These are phyloP conservation scores for Noturus placidus DNA, from an alignment of 2,113 vertebrate genomes.

Conservation along the genomic window DNA sequence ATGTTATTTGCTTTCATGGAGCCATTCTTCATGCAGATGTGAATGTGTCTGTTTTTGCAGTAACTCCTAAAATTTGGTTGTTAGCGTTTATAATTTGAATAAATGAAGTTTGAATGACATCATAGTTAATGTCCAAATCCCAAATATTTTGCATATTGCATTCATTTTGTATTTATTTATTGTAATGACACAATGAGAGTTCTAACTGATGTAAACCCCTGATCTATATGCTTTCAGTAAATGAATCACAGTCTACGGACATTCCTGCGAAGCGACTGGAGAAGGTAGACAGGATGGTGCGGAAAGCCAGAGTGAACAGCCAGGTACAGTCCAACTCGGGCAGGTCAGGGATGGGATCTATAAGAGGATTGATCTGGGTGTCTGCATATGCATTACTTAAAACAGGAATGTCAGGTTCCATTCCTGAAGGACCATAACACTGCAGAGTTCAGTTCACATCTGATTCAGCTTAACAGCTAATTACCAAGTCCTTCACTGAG, in stretches of 20 bases:
- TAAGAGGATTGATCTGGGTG: conserved; percentile 16
- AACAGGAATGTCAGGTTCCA: background rate
- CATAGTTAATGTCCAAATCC: background rate
- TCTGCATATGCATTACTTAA: background rate
- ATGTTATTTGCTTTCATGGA: background rate
- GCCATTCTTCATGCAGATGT: background rate
- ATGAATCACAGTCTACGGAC: conserved; percentile 24
- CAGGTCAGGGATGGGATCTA: background rate
- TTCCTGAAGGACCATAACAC: background rate
- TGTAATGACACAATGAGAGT: background rate
- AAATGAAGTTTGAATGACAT: background rate
- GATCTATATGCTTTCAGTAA: conserved; percentile 37
- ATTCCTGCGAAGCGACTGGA: background rate
- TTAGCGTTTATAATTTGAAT: conserved; percentile 5
- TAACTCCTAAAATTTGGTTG: background rate
- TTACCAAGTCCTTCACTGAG: background rate
- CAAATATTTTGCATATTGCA: background rate
- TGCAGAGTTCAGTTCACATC: conserved; percentile 2
- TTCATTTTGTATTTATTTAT: background rate
- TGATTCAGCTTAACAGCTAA: background rate
- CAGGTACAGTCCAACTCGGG: conserved; percentile 31
- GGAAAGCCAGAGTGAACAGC: conserved; percentile 12
- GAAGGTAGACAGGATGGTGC: conserved; percentile 21
- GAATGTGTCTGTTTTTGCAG: background rate
- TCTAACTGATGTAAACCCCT: background rate